phyloP scores from a whole-genome alignment of 2,113 vertebrate species.

The Poicephalus gulielmi region DNA sequence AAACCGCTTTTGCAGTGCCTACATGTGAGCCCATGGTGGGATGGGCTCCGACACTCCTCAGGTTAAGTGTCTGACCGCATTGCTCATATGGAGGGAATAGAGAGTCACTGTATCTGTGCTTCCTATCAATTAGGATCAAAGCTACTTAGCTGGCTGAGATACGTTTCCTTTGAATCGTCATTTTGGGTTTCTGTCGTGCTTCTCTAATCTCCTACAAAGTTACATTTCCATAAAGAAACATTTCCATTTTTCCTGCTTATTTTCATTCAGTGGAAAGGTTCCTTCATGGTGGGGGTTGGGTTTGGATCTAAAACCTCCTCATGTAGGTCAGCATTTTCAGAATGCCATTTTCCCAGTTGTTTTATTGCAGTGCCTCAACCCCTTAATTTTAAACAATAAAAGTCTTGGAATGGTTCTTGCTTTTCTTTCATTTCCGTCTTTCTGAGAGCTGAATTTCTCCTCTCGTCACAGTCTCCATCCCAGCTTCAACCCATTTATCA shows the following conservation, averaged over 20 bases:
- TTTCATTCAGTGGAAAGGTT: slow-evolving; percentile 28
- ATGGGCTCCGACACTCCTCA: fast-evolving
- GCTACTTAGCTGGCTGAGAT: not conserved
- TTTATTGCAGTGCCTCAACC: not conserved
- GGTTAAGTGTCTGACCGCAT: not conserved
- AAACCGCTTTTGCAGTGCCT: not conserved
- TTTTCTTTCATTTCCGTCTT: slow-evolving; percentile 43
- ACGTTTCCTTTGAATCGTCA: slow-evolving; percentile 9
- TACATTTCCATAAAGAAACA: slow-evolving; percentile 42
- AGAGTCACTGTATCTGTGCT: not conserved
- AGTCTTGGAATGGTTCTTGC: slow-evolving; percentile 3
- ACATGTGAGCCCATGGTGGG: fast-evolving
- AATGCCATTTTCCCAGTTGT: slow-evolving; percentile 19
- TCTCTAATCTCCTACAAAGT: slow-evolving; percentile 42
- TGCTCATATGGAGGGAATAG: not conserved
- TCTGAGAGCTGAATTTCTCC: slow-evolving; percentile 40
- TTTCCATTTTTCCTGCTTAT: slow-evolving; percentile 35
- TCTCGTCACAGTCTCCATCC: slow-evolving; percentile 34
- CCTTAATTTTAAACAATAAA: slow-evolving; percentile 52
- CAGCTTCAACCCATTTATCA: slow-evolving; percentile 58
- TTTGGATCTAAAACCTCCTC: slow-evolving; percentile 37
- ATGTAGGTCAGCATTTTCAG: slow-evolving; percentile 64
- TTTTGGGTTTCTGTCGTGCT: slow-evolving; percentile 39
- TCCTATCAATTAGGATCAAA: slow-evolving; percentile 50
- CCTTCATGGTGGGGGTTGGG: slow-evolving; percentile 10